A percentile compares a stretch with the other conserved stretches of the same genome.
These are phyloP conservation scores for Chelon auratus DNA, from an alignment of 2,797 vertebrate genomes.

Conservation along the genomic window DNA sequence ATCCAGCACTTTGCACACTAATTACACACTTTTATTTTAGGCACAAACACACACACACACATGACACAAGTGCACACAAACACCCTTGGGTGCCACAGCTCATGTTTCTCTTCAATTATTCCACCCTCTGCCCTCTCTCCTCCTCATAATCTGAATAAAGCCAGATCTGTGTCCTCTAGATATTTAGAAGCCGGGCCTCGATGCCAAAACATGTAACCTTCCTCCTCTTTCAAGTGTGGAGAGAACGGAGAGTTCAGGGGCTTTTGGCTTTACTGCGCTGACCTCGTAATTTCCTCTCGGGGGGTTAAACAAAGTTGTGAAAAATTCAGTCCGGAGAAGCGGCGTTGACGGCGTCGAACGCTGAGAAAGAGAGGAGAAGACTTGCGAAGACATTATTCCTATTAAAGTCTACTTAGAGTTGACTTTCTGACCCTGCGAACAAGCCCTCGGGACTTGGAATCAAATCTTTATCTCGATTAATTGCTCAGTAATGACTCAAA, in stretches of 20 bases:
- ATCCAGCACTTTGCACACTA: slow-evolving; percentile 57
- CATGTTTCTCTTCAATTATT: slow-evolving; percentile 74
- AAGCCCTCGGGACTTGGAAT: slow-evolving; percentile 40
- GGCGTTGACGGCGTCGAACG: background rate
- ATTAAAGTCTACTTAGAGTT: slow-evolving; percentile 65
- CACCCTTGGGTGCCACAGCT: slow-evolving; percentile 63
- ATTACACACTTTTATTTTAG: slow-evolving; percentile 57
- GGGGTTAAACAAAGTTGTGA: slow-evolving; percentile 66
- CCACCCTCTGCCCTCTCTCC: slow-evolving; percentile 66
- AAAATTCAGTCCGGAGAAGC: slow-evolving; percentile 44
- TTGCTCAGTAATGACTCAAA: slow-evolving; percentile 60
- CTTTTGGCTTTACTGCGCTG: slow-evolving; percentile 30
- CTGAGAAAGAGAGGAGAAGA: background rate
- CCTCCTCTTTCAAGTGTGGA: slow-evolving; percentile 56
- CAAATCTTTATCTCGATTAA: slow-evolving; percentile 57
- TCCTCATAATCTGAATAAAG: slow-evolving; percentile 67
- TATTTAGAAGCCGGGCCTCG: slow-evolving; percentile 66
- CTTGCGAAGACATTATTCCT: slow-evolving; percentile 40
- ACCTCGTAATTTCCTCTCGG: slow-evolving; percentile 55
- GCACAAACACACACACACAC: slow-evolving; percentile 24
- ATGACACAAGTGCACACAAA: slow-evolving; percentile 26
- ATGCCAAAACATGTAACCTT: slow-evolving; percentile 73
- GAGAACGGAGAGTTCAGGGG: slow-evolving; percentile 47
- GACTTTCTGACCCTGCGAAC: slow-evolving; percentile 60
- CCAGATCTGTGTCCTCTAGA: slow-evolving; percentile 74